Percentiles rank a stretch among this genome's conserved stretches.
phyloP scores from a whole-genome alignment of 2,797 vertebrate species.

The Ctenopoma kingsleyae region DNA sequence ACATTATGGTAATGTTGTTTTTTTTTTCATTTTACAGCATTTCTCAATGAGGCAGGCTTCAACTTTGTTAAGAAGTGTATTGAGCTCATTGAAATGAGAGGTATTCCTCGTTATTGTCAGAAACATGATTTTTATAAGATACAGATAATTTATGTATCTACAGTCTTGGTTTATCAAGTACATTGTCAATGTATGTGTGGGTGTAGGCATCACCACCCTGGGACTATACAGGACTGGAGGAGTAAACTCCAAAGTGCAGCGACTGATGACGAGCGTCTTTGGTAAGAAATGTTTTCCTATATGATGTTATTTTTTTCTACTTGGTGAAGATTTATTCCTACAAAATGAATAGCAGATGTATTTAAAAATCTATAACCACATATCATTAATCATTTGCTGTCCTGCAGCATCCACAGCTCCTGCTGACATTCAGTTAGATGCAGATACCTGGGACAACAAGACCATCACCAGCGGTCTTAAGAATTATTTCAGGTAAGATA shows the following conservation, averaged over 20 bases:
- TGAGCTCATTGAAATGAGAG: slow-evolving; percentile 92
- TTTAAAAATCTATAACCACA: slow-evolving; percentile 7
- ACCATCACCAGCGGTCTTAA: slow-evolving; percentile 98
- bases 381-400: slow-evolving; percentile 5
- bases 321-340: neutral
- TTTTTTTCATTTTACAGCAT: slow-evolving; percentile 84
- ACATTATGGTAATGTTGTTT: neutral
- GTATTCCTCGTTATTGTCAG: slow-evolving; percentile 55
- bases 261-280: slow-evolving; percentile 77
- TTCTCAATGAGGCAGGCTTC: slow-evolving; percentile 95
- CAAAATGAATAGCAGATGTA: neutral
- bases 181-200: slow-evolving; percentile 12
- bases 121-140: neutral
- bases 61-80: slow-evolving; percentile 96
- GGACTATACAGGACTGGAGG: slow-evolving; percentile 80
- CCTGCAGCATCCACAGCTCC: slow-evolving; percentile 90
- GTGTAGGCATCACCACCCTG: slow-evolving; percentile 69
- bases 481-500: slow-evolving; percentile 93
- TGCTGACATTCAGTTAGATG: slow-evolving; percentile 92
- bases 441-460: slow-evolving; percentile 97
- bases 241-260: slow-evolving; percentile 81
- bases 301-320: neutral
- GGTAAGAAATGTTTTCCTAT: slow-evolving; percentile 42
- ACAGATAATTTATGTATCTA: neutral
- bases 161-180: neutral